Base-by-base conservation (phyloP, 2,113 vertebrate species). In the Thamnaconus septentrionalis region DNA sequence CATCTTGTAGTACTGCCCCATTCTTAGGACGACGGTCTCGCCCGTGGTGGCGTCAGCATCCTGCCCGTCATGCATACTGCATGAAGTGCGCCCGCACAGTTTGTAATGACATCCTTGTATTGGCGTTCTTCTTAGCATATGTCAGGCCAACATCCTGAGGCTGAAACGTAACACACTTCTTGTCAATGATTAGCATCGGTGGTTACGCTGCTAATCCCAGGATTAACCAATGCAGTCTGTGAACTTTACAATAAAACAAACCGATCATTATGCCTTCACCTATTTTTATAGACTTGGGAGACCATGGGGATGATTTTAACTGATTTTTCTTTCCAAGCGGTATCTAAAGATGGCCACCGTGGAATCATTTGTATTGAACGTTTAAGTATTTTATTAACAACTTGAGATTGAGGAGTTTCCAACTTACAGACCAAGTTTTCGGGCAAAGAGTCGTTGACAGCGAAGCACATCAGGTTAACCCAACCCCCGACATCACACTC, bases 1-100 rank as follows among this genome's bases (percentile, higher is more conserved):
- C 47, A 41, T 69, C 52, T 65, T 47, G 56, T 63, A 64, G 71
- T 47, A 31, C 18, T 31, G 41, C 69, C 69, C 56, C 49, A 12
- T 81, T 59, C 62, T 71, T 63, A 67, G 76, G 75, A 82, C 70
- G 53, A 74, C 53, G 61, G 6, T 7, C 46, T 79, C 41, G 53
- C 50, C 46, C 39, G 53, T 41, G 11, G 40, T 51, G 4, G 39
- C 1, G 41, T 39, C 48, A 46, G 4, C 60, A 43, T 55, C 52
- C 48, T 48, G 49, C 54, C 18, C 18, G 18, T 31, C 61, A 61
- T 58, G 64, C 55, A 42, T 8, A 7, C 50, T 63, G 12, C 39
- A 53, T 46, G 4, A 41, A n/a, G 41, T 64, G 55, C 55, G 53
- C 3, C 45, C 55, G 5, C 50, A 11, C 58, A 43, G 52, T 69